A percentile compares a stretch with the other conserved stretches of the same genome.
Conservation (phyloP, 2,888 invertebrate species). For the Cryptophagus acutangulus region DNA sequence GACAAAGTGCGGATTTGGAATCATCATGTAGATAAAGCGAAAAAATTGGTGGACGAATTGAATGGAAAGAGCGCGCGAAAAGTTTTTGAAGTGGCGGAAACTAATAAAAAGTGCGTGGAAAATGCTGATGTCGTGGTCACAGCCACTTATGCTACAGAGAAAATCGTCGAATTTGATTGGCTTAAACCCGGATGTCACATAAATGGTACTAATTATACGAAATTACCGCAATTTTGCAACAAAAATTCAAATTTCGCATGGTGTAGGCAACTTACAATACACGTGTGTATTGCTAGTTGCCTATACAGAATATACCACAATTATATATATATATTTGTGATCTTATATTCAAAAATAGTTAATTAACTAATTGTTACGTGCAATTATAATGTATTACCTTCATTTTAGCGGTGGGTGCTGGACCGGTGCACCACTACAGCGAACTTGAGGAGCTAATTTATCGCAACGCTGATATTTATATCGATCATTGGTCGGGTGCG, state of each 20-base stretch:
- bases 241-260: no score
- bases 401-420: slow-evolving; percentile 58
- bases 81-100: slow-evolving; percentile 30
- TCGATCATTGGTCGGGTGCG: slow-evolving; percentile 54
- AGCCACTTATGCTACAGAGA: slow-evolving; percentile 51
- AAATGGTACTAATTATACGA: slow-evolving; percentile 57
- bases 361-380: no score
- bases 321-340: no score
- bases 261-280: no score
- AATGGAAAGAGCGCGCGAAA: slow-evolving; percentile 18
- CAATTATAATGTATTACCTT: no score
- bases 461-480: slow-evolving; percentile 49
- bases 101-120: slow-evolving; percentile 49
- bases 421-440: slow-evolving; percentile 44
- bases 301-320: no score
- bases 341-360: no score
- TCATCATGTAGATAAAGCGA: slow-evolving; percentile 44
- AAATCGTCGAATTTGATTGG: slow-evolving; percentile 52
- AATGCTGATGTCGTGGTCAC: slow-evolving; percentile 61
- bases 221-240: no score
- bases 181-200: slow-evolving; percentile 55
- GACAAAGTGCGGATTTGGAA: slow-evolving; percentile 54
- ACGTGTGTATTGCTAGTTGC: no score
- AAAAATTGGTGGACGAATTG: slow-evolving; percentile 40
- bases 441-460: slow-evolving; percentile 55